Evolutionary conservation across 2,888 invertebrate species (phyloP).

Genomic region (Elysia crispata): DNA sequence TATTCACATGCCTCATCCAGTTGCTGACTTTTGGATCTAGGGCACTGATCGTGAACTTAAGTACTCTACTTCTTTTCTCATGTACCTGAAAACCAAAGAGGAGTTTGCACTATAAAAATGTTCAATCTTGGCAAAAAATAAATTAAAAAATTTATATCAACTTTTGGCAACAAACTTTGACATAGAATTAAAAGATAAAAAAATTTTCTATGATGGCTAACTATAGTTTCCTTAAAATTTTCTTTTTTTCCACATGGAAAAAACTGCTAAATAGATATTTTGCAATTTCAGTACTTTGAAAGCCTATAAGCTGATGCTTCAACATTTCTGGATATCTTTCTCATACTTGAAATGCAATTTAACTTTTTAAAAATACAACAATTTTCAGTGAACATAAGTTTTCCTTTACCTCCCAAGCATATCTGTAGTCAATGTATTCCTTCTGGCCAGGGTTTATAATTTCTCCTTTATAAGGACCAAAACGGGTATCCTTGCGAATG

Average conservation of each 20-base stretch:
- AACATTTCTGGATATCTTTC: too few species aligned
- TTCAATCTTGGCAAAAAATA: too few species aligned
- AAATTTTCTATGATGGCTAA: too few species aligned
- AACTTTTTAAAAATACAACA: background rate
- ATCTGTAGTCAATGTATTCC: conserved; percentile 66
- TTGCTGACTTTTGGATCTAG: conserved; percentile 67
- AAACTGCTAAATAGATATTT: too few species aligned
- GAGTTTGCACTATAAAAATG: too few species aligned
- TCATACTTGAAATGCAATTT: background rate
- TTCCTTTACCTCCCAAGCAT: conserved; percentile 72
- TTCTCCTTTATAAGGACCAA: conserved; percentile 74
- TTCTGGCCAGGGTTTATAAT: conserved; percentile 58
- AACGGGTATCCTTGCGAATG: conserved; percentile 50
- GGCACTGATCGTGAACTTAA: conserved; percentile 72
- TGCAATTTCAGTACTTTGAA: too few species aligned
- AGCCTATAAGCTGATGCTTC: too few species aligned
- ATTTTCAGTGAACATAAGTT: background rate
- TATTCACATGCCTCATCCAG: conserved; percentile 76
- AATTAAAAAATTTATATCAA: too few species aligned
- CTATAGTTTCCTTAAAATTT: too few species aligned
- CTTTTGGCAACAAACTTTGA: too few species aligned
- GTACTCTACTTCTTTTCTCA: conserved; percentile 68
- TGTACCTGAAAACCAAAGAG: conserved; percentile 63
- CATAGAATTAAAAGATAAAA: too few species aligned
- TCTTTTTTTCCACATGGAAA: too few species aligned